Conservation (phyloP, 1,140 invertebrate species). For the Euwallacea similis region DNA sequence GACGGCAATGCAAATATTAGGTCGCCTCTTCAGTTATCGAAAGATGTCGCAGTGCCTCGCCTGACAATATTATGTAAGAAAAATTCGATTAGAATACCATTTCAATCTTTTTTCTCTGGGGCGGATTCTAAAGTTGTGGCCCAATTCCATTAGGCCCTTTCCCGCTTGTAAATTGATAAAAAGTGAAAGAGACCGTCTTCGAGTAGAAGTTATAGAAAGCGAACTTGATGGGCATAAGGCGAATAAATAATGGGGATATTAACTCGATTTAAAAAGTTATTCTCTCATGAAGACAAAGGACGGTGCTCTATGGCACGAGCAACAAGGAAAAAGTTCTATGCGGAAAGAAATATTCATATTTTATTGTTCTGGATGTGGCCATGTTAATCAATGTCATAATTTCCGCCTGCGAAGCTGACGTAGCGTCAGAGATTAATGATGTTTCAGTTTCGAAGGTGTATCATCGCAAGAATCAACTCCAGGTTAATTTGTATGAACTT, state of each 20-base stretch:
- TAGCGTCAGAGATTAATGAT: constrained; percentile 26
- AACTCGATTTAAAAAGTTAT: constrained; percentile 28
- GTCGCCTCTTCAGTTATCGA: too few relatives aligned
- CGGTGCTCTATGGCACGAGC: background rate
- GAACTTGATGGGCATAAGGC: constrained; percentile 24
- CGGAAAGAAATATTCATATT: constrained; percentile 12
- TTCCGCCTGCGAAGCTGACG: constrained; percentile 9
- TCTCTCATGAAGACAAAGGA: background rate
- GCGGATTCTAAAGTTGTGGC: constrained; percentile 13
- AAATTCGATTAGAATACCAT: constrained; percentile 27
- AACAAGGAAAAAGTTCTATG: constrained; percentile 11
- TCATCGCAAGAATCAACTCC: constrained; percentile 20
- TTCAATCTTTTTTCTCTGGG: constrained; percentile 24
- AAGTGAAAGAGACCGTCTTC: constrained; percentile 18
- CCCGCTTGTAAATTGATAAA: constrained; percentile 28
- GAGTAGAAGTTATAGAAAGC: constrained; percentile 19
- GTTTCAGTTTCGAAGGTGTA: constrained; percentile 22
- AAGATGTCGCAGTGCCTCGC: too few relatives aligned
- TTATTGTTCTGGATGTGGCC: constrained; percentile 12
- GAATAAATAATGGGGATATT: constrained; percentile 23
- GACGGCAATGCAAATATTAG: too few relatives aligned
- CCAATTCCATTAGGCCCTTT: constrained; percentile 20
- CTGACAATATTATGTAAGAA: background rate
- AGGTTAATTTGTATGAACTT: constrained; percentile 24
- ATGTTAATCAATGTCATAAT: constrained; percentile 31